A percentile compares a stretch with the other conserved stretches of the same genome.
Conservation (phyloP, 2,113 vertebrate genomes). For the Chaetura pelagica region DNA sequence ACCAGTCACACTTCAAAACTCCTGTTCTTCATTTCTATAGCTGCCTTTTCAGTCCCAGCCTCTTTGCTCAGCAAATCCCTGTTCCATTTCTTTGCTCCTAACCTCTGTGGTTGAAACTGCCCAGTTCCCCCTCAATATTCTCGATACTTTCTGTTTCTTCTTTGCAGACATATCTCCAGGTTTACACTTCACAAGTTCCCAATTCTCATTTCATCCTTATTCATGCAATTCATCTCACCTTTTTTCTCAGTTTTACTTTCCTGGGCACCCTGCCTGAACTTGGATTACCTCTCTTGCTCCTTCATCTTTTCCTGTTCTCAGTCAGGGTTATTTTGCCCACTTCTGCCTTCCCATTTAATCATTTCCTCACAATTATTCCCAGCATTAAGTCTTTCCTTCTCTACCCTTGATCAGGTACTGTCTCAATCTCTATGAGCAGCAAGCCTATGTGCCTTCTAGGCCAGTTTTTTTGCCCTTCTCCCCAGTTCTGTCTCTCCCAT, state of each 20-base stretch:
- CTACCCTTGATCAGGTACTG: neutral
- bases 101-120: neutral
- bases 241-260: neutral
- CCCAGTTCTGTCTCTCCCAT: accelerated
- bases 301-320: neutral
- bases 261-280: neutral
- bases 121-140: neutral
- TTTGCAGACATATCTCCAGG: neutral
- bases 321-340: neutral
- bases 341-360: neutral
- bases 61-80: neutral
- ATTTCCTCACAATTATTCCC: neutral
- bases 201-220: neutral
- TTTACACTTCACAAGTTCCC: neutral
- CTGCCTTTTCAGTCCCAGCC: neutral
- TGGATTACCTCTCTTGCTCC: neutral
- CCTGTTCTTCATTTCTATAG: neutral
- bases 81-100: neutral
- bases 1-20: neutral
- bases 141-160: neutral
- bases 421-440: neutral
- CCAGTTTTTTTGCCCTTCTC: neutral
- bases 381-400: neutral
- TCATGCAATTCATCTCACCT: neutral
- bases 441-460: neutral